Conservation (phyloP, 37 sponge, comb jelly and placozoan genomes). For the Cladorhizidae sp. region DNA sequence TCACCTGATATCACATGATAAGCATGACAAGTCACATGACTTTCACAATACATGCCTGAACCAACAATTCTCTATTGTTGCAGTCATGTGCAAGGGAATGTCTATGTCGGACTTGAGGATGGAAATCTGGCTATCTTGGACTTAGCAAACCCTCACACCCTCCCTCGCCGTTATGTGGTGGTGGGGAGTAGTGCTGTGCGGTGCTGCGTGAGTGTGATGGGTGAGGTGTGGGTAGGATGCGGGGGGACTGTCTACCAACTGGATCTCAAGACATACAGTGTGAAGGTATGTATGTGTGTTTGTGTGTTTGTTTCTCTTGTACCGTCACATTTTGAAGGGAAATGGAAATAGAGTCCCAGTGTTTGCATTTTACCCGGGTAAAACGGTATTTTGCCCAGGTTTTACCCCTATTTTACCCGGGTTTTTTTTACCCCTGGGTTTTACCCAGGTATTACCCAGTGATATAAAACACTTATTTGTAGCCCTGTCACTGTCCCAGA, state of each 20-base stretch:
- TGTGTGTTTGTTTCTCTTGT: too few species aligned
- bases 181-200: constrained; percentile 29
- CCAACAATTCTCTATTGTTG: not conserved
- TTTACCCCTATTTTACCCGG: too few species aligned
- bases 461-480: too few species aligned
- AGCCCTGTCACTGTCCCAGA: too few species aligned
- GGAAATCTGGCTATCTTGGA: constrained; percentile 66
- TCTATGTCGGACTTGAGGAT: constrained; percentile 66
- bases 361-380: too few species aligned
- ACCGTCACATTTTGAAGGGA: too few species aligned
- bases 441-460: too few species aligned
- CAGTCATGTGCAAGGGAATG: constrained; percentile 43
- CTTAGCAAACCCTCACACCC: constrained; percentile 1
- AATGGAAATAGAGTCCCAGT: too few species aligned
- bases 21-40: not conserved
- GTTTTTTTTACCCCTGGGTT: too few species aligned
- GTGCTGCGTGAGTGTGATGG: constrained; percentile 16
- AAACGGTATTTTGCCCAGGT: too few species aligned
- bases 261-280: not conserved
- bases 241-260: constrained; percentile 11
- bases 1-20: too few species aligned
- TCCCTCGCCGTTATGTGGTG: constrained; percentile 5
- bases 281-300: constrained; percentile 5
- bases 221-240: constrained; percentile 9
- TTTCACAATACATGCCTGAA: not conserved